phyloP scores from a whole-genome alignment of 1,140 invertebrate species.

The Holotrichia oblita region DNA sequence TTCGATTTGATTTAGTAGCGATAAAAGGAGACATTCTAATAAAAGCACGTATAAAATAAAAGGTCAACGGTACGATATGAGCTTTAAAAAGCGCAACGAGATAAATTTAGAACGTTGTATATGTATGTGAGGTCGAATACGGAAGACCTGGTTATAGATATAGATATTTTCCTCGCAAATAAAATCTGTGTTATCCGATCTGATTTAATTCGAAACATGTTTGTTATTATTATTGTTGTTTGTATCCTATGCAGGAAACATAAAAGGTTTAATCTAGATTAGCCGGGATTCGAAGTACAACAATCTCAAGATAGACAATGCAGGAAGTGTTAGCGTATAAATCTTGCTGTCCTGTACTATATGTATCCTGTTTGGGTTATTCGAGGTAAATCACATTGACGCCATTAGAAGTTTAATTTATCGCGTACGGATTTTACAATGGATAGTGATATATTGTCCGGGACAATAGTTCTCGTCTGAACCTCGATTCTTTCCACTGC shows the following conservation, averaged over 20 bases:
- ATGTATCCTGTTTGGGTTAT: neutral
- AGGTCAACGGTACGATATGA: too few relatives aligned
- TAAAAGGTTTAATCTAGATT: constrained; percentile 11
- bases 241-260: neutral
- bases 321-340: constrained; percentile 7
- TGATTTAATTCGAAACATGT: neutral
- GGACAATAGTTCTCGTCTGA: neutral
- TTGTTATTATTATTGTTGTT: neutral
- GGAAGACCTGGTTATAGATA: too few relatives aligned
- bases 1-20: too few relatives aligned
- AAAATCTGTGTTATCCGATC: neutral
- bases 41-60: too few relatives aligned
- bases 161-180: too few relatives aligned
- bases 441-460: neutral
- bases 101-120: too few relatives aligned
- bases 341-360: neutral
- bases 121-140: too few relatives aligned
- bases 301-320: neutral
- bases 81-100: too few relatives aligned
- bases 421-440: neutral
- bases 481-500: neutral
- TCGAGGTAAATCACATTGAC: neutral
- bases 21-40: too few relatives aligned
- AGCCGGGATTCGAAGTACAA: neutral
- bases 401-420: neutral